phyloP scores from a whole-genome alignment of 1,140 invertebrate genomes.

The Manduca sexta region DNA sequence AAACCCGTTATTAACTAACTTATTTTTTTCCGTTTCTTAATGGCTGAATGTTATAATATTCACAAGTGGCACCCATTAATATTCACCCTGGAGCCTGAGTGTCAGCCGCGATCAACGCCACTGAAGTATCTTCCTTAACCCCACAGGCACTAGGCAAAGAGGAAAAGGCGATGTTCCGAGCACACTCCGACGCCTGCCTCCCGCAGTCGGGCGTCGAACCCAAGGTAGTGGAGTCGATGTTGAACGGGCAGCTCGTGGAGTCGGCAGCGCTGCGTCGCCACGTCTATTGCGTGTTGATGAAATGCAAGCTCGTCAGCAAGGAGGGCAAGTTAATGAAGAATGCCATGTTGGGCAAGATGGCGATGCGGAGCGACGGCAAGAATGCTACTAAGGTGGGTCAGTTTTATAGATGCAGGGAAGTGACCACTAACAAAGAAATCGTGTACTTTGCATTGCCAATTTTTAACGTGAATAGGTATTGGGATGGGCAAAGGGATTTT shows the following conservation, averaged over 20 bases:
- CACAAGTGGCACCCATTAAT: no score
- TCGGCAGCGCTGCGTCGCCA: constrained; percentile 31
- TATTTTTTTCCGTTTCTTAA: no score
- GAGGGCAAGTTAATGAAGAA: constrained; percentile 57
- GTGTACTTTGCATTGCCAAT: no score
- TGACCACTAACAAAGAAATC: no score
- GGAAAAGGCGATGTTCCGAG: constrained; percentile 55
- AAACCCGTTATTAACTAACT: no score
- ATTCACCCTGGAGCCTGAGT: no score
- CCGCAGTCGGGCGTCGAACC: constrained; percentile 30
- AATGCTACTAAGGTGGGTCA: constrained; percentile 44
- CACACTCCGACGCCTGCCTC: constrained; percentile 50
- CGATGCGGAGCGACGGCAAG: constrained; percentile 25
- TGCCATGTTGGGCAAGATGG: constrained; percentile 38
- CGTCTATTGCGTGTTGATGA: constrained; percentile 55
- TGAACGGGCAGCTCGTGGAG: constrained; percentile 34
- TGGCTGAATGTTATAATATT: no score
- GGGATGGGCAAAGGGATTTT: no score
- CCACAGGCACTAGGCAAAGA: constrained; percentile 44
- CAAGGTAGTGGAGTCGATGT: constrained; percentile 29
- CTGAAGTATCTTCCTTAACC: not conserved
- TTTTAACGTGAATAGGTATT: no score
- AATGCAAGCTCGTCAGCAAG: constrained; percentile 56
- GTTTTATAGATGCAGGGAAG: no score
- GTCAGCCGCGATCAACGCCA: no score